Conservation (phyloP, 2,113 vertebrate genomes). For the Peucedramus taeniatus region DNA sequence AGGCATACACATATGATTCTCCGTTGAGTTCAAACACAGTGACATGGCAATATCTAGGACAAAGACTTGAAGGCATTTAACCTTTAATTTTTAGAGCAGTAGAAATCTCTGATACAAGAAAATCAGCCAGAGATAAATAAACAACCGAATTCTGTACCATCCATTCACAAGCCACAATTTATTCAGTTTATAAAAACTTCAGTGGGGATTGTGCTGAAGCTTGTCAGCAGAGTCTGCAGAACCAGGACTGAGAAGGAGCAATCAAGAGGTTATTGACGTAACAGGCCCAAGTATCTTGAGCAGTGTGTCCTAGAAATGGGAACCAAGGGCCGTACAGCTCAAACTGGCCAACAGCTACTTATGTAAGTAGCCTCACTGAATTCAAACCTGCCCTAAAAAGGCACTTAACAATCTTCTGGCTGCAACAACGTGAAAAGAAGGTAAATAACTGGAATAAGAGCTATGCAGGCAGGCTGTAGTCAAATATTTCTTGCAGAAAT, state of each 20-base stretch:
- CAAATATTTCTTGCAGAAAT: background rate
- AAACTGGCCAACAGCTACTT: background rate
- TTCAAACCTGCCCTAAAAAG: background rate
- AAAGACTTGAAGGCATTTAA: slow-evolving; percentile 30
- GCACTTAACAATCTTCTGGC: background rate
- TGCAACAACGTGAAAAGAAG: background rate
- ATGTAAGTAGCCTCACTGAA: background rate
- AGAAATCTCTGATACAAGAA: background rate
- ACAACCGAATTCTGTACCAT: background rate
- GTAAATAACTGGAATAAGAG: background rate
- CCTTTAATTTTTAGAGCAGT: background rate
- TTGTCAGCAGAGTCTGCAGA: background rate
- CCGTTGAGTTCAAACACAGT: background rate
- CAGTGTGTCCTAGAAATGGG: background rate
- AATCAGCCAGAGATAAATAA: slow-evolving; percentile 17
- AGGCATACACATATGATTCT: background rate
- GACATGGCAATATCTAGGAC: background rate
- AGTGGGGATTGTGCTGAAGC: background rate
- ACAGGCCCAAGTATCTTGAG: background rate
- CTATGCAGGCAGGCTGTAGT: background rate
- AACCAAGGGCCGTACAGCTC: background rate
- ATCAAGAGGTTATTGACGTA: background rate
- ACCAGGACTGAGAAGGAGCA: background rate
- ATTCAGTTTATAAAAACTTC: background rate
- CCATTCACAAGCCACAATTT: background rate